Base-by-base conservation (phyloP, 2,888 invertebrate species). In the Drosophila lacicola region DNA sequence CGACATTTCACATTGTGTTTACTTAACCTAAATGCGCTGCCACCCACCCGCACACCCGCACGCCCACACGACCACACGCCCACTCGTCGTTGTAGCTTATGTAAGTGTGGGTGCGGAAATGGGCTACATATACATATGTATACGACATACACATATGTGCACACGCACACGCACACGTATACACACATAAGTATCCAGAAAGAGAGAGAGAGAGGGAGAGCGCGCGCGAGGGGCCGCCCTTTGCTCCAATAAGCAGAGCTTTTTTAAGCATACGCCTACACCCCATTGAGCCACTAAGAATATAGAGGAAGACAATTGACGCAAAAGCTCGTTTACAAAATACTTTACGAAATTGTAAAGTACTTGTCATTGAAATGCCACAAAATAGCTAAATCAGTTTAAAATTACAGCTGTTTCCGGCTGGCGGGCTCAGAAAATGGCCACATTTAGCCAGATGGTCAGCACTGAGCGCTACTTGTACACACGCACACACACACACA, bases 51-150 rank as follows among this genome's bases (percentile, higher is more conserved):
- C 42, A 33, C 41, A 11, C 41, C 46, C 34, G 42, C 42, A 33
- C 41, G 29, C 41, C 53, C 46, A 46, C 45, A 29, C 42, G 17
- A 21, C 39, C 39, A 29, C 29, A 29, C 42, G 17, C 42, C 39
- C 39, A 29, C 29, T 29, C 29, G 8, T 8, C 8, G 29, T 39
- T 39, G 41, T 13, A 14, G 50, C 78, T 85, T 82, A 86, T 83
- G 77, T 86, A 80, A 82, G 79, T 49, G 65, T 73, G 79, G 84
- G 74, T 82, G 82, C 82, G 82, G 78, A 83, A 87, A 83, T 84
- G 74, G 84, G 82, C 66, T 82, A 81, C 79, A 78, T 75, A 80
- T 70, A 60, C 1, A 1, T 17, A 17, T 17, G 17, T 17, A 17
- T 70, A 62, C 45, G 34, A 39, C 53, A 46, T 34, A 41, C n/a